phyloP scores from a whole-genome alignment of 2,797 vertebrate species.

The Crenichthys baileyi region DNA sequence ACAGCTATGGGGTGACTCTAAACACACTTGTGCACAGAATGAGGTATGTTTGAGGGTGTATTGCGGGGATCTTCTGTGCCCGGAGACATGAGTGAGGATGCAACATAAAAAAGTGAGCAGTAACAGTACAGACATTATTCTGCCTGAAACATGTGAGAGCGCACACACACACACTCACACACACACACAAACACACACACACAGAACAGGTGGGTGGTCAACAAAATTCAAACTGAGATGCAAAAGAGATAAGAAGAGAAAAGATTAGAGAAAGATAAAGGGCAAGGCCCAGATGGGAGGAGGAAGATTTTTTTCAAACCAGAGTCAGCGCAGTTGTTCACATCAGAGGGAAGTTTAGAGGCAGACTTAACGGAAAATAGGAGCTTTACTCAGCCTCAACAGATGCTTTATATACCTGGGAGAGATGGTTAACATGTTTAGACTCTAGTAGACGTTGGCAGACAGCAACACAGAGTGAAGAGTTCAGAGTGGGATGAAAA shows the following conservation, averaged over 20 bases:
- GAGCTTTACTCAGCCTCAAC: constrained; percentile 38
- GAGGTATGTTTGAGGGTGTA: constrained; percentile 37
- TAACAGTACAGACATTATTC: constrained; percentile 37
- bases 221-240: constrained; percentile 53
- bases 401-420: constrained; percentile 52
- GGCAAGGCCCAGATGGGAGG: constrained; percentile 17
- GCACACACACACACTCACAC: constrained; percentile 25
- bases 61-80: constrained; percentile 30
- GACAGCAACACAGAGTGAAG: constrained; percentile 5
- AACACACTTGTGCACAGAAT: constrained; percentile 60
- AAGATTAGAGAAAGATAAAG: constrained; percentile 5
- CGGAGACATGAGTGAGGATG: constrained; percentile 52
- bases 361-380: constrained; percentile 45
- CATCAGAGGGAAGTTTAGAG: constrained; percentile 47
- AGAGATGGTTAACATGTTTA: constrained; percentile 52
- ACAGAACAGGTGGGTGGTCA: constrained; percentile 36
- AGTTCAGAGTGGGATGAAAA: not conserved
- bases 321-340: constrained; percentile 44
- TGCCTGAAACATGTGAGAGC: constrained; percentile 53
- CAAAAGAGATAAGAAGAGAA: constrained; percentile 36
- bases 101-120: constrained; percentile 51
- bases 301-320: not conserved
- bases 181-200: constrained; percentile 25
- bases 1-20: constrained; percentile 49
- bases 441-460: constrained; percentile 11